Base-by-base conservation (phyloP, 2,113 vertebrate genomes). In the Agelaius tricolor region DNA sequence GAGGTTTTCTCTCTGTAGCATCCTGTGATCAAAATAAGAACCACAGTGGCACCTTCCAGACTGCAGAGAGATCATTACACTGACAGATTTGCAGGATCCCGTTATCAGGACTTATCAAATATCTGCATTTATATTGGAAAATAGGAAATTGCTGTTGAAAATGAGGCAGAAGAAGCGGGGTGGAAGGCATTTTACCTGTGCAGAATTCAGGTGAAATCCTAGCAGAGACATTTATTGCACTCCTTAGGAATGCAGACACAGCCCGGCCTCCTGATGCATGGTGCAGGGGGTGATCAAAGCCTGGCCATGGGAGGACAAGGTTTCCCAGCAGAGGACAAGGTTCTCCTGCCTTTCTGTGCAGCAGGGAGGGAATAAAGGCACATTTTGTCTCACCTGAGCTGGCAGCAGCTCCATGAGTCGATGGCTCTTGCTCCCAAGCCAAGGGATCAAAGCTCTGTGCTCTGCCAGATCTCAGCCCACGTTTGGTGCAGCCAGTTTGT, bases 211-310 rank as follows among this genome's bases (percentile, higher is more conserved):
- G 43, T 41, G 52, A 16, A 37, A 46, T 46, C 41, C 8, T 0
- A 78, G 1, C 23, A 66, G 65, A 3, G 3, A 9, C 14, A 15
- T 65, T 94, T 61, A 27, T 8, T 28, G 14, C 30, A 1, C 41
- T 28, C 2, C 10, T 74, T 21, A 35, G 52, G 72, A 20, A 63
- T 5, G 24, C 74, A 75, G 74, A 59, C 18, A 7, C 2, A 0
- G n/a, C 65, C 44, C 61, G 1, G 18, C 5, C 0, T 13, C 35
- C 55, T n/a, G 39, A 35, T 28, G 46, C 11, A 6, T 13, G 16
- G 21, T 4, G 13, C 20, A 7, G 26, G 39, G 8, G 0, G 1
- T 3, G n/a, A n/a, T 35, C 43, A 8, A n/a, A 69, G 35, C 0
- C 33, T 61, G 44, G 9, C 47, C 79, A 26, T 11, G 4, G 5